A percentile compares a stretch with the other conserved stretches of the same genome.
Conservation (phyloP, 2,888 invertebrate species). For the Epicampocera succincta region DNA sequence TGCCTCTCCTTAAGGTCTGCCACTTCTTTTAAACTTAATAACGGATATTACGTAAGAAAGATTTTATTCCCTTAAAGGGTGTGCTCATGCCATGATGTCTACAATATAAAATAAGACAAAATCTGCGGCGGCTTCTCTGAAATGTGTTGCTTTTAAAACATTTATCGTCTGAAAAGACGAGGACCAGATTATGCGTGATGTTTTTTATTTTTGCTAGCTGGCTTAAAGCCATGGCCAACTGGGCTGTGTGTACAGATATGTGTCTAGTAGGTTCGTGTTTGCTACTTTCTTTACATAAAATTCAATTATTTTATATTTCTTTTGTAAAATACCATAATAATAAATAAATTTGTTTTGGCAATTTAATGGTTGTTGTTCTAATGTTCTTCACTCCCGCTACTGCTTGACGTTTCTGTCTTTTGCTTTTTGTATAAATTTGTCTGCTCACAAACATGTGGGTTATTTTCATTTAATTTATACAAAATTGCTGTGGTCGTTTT, state of each 20-base stretch:
- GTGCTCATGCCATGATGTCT: too few species aligned
- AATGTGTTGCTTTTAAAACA: too few species aligned
- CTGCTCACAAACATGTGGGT: slow-evolving; percentile 19
- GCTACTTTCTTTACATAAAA: slow-evolving; percentile 3
- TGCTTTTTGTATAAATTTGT: background rate
- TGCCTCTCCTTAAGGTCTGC: too few species aligned
- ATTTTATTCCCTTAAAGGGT: too few species aligned
- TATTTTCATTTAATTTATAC: slow-evolving; percentile 1
- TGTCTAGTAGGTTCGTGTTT: background rate
- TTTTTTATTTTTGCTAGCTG: too few species aligned
- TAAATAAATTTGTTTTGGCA: slow-evolving; percentile 54
- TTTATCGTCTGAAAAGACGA: too few species aligned
- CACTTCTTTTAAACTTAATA: too few species aligned
- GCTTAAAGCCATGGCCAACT: too few species aligned
- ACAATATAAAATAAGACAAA: too few species aligned
- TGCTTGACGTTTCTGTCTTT: background rate
- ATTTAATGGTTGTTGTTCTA: slow-evolving; percentile 49
- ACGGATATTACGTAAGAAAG: too few species aligned
- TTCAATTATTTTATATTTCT: slow-evolving; percentile 10
- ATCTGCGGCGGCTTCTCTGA: too few species aligned
- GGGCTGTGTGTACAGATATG: background rate
- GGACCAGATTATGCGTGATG: too few species aligned
- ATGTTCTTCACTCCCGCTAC: background rate
- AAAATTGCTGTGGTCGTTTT: slow-evolving; percentile 16
- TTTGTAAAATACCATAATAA: slow-evolving; percentile 46